phyloP scores from a whole-genome alignment of 35 echinoderm and acorn worm species.

The Heliocidaris tuberculata region DNA sequence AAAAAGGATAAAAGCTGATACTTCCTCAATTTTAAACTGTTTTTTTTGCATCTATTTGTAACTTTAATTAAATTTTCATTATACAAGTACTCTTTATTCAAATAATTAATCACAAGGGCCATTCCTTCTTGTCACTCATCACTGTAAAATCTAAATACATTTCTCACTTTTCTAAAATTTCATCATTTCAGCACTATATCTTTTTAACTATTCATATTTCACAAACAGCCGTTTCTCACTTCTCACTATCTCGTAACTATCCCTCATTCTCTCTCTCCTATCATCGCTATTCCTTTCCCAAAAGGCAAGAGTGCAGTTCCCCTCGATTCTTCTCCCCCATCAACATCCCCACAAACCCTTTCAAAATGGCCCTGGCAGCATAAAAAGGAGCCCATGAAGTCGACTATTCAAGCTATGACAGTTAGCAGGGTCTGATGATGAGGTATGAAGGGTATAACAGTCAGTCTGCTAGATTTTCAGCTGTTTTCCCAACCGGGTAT shows the following conservation, averaged over 20 bases:
- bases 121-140: no score
- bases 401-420: constrained; percentile 6
- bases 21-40: no score
- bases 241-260: not conserved
- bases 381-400: not conserved
- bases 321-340: not conserved
- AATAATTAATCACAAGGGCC: no score
- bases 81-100: no score
- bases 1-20: no score
- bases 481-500: constrained; percentile 9
- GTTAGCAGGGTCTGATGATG: not conserved
- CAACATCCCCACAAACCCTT: not conserved
- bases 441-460: constrained; percentile 6
- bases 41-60: no score
- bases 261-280: not conserved
- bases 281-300: not conserved
- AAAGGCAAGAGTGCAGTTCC: constrained; percentile 1
- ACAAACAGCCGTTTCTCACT: not conserved
- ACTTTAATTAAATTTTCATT: no score
- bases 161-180: no score
- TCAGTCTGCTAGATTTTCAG: constrained; percentile 10
- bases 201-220: not conserved
- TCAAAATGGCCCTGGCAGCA: not conserved
- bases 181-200: no score
- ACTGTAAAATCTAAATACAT: no score